Base-by-base conservation (phyloP, 64 coral and sea anemone genomes). In the Montipora efflorescens region DNA sequence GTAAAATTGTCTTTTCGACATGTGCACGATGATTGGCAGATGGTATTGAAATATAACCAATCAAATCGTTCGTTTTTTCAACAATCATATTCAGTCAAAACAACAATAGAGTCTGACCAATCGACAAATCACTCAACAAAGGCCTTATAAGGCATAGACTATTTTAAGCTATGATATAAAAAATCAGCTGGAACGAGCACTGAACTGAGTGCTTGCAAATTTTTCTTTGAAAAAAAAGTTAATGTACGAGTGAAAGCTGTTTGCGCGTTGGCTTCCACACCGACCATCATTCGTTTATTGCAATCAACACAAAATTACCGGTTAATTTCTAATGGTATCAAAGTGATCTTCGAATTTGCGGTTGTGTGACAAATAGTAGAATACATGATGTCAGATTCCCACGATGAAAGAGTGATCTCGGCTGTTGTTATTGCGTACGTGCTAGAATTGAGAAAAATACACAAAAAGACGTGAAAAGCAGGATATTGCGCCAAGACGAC, bases 161-260 rank as follows among this genome's bases (percentile, higher is more conserved):
- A 98, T 98, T 94, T 98, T 94, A 16, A 84, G 96, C 79, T 68
- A 89, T 98, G 96, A 98, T 98, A 92, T 95, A 89, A 92, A 90
- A 36, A 83, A 95, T 96, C 95, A 96, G 95, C 95, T 96, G 95
- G 76, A 94, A 49, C 82, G 36, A 14, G 43, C 58, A 12, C 15
- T 46, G 15, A 45, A 71, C 16, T 8, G 66, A 86, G 5, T 72
- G 7, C 59, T 47, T 5, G 18, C 16, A 86, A 86, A 48, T 86
- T 86, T 59, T 59, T 72, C 62, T 44, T 45, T 11, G 11, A 86
- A 86, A 71, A 84, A 67, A 43, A 71, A 67, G 46, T 19, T 36
- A 7, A 47, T 36, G 81, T 47, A 15, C 59, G 59, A 68, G 36
- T 20, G 19, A 68, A 45, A n/a, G 66, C 49, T 51, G 16, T 86